Evolutionary conservation across 2,888 invertebrate species (phyloP).

Genomic region (Smittia sp.): DNA sequence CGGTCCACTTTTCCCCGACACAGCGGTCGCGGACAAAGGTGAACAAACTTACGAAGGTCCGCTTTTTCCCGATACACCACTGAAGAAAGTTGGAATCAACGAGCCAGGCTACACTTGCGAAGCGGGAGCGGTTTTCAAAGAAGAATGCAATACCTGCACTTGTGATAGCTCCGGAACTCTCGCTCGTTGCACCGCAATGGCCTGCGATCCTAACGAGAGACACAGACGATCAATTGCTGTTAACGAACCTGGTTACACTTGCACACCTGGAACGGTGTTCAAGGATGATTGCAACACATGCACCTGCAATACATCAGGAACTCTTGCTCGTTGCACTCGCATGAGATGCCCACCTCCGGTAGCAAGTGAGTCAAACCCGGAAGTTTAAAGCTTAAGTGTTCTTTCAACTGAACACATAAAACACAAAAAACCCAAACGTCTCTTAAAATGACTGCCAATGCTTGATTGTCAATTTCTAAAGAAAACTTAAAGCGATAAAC

Average conservation of each 20-base stretch:
- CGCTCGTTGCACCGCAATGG: conserved; percentile 54
- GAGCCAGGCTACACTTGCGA: conserved; percentile 56
- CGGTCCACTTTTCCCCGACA: too few relatives aligned
- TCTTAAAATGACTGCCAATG: too few relatives aligned
- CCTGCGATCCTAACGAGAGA: background rate
- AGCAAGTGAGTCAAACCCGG: too few relatives aligned
- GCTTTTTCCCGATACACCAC: background rate
- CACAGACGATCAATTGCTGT: background rate
- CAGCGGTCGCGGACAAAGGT: too few relatives aligned
- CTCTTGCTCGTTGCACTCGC: conserved; percentile 57
- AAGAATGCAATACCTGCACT: conserved; percentile 57
- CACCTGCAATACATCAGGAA: conserved; percentile 53
- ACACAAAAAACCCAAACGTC: too few relatives aligned
- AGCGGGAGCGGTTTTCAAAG: conserved; percentile 55
- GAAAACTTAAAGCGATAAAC: too few relatives aligned
- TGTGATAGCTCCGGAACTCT: conserved; percentile 56
- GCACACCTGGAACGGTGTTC: too few relatives aligned
- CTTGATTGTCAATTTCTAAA: too few relatives aligned
- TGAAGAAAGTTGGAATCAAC: conserved; percentile 45
- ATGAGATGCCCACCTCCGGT: conserved; percentile 50
- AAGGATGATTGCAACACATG: conserved; percentile 55
- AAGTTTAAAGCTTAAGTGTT: too few relatives aligned
- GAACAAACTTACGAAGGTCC: background rate
- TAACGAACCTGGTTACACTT: background rate
- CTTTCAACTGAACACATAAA: too few relatives aligned